Evolutionary conservation across 2,113 vertebrate species (phyloP).

Genomic region (Probosciger aterrimus): DNA sequence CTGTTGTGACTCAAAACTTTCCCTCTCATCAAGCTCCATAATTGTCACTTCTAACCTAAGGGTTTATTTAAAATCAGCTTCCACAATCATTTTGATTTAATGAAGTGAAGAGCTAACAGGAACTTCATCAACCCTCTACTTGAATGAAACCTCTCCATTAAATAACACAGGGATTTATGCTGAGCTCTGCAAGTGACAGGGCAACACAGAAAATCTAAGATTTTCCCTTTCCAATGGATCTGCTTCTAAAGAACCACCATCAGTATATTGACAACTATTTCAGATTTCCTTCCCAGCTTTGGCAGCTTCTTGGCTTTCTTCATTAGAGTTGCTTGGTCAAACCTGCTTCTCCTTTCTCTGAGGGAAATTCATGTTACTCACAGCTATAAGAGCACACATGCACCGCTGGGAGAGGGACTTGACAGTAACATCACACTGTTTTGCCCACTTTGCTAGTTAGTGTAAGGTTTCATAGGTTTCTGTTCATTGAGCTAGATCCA

Average conservation of each 20-base stretch:
- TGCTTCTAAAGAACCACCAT: not conserved
- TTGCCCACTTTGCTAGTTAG: not conserved
- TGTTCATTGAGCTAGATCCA: not conserved
- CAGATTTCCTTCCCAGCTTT: not conserved
- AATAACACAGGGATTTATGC: not conserved
- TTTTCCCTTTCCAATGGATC: not conserved
- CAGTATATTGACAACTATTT: not conserved
- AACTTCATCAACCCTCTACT: not conserved
- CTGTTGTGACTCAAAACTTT: not conserved
- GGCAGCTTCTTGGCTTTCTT: not conserved
- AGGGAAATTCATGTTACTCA: not conserved
- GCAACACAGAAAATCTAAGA: not conserved
- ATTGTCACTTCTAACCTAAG: not conserved
- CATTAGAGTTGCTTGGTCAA: not conserved
- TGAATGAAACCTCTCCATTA: not conserved
- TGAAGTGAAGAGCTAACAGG: not conserved
- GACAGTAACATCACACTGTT: not conserved
- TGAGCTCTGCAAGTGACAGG: not conserved
- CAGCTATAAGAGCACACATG: not conserved
- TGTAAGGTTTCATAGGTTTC: not conserved
- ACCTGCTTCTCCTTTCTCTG: not conserved
- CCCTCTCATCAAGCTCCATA: not conserved
- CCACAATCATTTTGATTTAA: not conserved
- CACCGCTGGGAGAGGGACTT: fast-evolving
- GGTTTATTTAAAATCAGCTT: not conserved